These are phyloP conservation scores for Meiosimyza decipiens DNA, from an alignment of 2,888 invertebrate genomes.

Conservation along the genomic window DNA sequence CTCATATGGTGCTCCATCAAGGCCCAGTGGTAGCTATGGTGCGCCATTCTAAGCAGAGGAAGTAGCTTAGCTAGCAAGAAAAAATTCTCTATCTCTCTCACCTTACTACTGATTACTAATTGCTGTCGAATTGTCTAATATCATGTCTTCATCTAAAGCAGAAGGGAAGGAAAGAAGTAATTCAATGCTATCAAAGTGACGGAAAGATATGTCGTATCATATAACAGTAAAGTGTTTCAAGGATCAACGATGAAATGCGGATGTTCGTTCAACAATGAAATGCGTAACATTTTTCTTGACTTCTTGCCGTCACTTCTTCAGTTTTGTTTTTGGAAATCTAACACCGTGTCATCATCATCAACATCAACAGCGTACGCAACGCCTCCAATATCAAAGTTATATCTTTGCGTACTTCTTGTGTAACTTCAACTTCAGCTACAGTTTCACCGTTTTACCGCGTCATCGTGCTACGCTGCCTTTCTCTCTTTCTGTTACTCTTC, in stretches of 20 bases:
- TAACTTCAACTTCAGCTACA: constrained; percentile 18
- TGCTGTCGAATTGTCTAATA: constrained; percentile 35
- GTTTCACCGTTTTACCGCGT: constrained; percentile 1
- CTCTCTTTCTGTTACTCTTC: constrained; percentile 20
- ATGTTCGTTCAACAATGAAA: no score
- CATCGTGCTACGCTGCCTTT: constrained; percentile 16
- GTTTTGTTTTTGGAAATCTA: no score
- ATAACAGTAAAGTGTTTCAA: no score
- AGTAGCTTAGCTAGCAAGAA: no score
- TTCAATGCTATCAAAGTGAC: no score
- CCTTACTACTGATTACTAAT: constrained; percentile 27
- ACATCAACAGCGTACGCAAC: constrained; percentile 15
- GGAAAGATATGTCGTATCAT: no score
- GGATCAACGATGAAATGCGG: no score
- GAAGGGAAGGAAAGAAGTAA: no score
- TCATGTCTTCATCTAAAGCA: background rate
- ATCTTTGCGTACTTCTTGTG: constrained; percentile 2
- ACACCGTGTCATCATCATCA: constrained; percentile 12
- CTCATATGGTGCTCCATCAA: constrained; percentile 72
- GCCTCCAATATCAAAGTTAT: background rate
- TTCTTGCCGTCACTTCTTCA: no score
- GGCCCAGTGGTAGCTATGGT: constrained; percentile 78
- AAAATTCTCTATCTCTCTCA: no score
- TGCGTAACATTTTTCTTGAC: no score
- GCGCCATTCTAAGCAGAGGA: constrained; percentile 62